Evolutionary conservation across 2,888 invertebrate species (phyloP), one percentile per base, ranked within the genome.

Genomic region (Willowsia nigromaculata): DNA sequence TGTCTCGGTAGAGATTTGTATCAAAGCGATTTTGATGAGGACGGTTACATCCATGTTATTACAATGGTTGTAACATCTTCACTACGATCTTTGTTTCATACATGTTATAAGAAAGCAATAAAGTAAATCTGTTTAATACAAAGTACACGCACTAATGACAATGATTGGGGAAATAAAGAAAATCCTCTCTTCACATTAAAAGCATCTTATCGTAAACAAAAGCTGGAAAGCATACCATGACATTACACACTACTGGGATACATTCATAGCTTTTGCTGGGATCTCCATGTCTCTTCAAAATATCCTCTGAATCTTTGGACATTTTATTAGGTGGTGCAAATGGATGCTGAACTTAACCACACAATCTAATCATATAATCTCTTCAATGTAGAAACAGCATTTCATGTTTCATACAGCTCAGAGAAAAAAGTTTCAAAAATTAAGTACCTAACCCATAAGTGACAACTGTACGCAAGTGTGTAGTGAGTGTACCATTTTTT

Each of bases 111-210:
- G 53, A 53, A 56, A 85, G 76, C 85, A 85, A 85, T 85, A 65
- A 85, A 85, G 47, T 33, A 33, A 50, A 76, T 85, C 76, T 62
- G 65, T 74, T 47, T 74, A 59, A 62, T 11, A 27, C 15, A n/a
- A 6, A 53, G 33, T 59, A 59, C 68, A 76, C 78, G 47, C 76
- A 85, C 76, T 85, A 85, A 85, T 85, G 85, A 76, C 78, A 85
- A 85, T 76, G 85, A 62, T 85, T 43, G 74, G 74, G 74, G 40
- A 84, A 84, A 84, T 84, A 84, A 85, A 85, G 85, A 85, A 62
- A 85, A 85, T 76, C 85, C 85, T 84, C 56, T 74, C 40, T 37
- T 27, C 71, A 71, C 84, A 84, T 84, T 84, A 84, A 84, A 74
- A 84, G 25, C 56, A 22, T 84, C 84, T 84, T 84, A 84, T 56